Base-by-base conservation (phyloP, 2,797 vertebrate species). In the Myotis vivesi region DNA sequence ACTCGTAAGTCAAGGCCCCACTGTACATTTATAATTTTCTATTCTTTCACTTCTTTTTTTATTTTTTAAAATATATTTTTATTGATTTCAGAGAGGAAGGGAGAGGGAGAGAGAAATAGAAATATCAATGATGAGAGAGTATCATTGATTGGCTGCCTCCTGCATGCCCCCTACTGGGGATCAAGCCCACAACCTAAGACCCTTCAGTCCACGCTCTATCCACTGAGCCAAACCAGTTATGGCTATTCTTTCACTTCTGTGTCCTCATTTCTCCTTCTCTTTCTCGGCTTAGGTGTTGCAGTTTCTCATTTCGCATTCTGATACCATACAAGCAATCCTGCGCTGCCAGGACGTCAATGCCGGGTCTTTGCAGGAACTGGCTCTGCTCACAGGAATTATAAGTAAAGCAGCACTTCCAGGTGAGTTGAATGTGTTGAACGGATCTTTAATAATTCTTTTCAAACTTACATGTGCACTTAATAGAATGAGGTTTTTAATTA, bases 381-480 rank as follows among this genome's bases (percentile, higher is more conserved):
- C 99, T 44, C 97, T 99, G 92, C 98, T 99, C 16, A 99, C 99
- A 0, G 99, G 99, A 87, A 99, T 99, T 97, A 99, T 99, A 98
- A 99, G 99, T 98, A 99, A 99, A 97, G 99, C 99, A 0, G 99
- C 99, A 81, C 98, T 99, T 94, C 99, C 99, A 98, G 99, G 99
- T 99, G 96, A 94, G 97, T 92, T 59, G 71, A 62, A 46, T 33
- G 55, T 75, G 11, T n/a, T 41, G 79, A 44, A 41, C 30, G 9
- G 38, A 89, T 72, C 83, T 83, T 22, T 33, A n/a, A 17, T 16
- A 59, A 9, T 49, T 82, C n/a, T 72, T 72, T 91, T 23, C 30
- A 55, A 71, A 86, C 38, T 77, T 64, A 79, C 9, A 3, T 5
- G 71, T 17, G 20, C 57, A 20, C 69, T 53, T 85, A 55, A 25